Conservation (phyloP, 2,888 invertebrate species). For the Leptopilina myrica region DNA sequence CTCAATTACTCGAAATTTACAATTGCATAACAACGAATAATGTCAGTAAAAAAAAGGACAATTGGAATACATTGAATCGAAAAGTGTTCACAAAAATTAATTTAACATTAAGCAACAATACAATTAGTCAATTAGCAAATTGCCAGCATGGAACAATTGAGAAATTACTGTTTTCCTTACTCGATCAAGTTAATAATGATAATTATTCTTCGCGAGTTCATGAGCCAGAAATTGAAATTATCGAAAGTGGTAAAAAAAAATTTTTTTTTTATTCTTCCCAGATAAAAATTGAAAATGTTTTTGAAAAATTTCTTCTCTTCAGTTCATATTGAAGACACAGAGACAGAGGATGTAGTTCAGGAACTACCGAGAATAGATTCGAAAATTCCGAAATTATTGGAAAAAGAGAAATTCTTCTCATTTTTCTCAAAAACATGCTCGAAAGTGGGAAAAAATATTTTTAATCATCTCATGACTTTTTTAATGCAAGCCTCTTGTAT, state of each 20-base stretch:
- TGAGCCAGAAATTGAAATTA: constrained; percentile 7
- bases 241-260: background rate
- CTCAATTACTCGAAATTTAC: constrained; percentile 18
- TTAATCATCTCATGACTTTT: constrained; percentile 6
- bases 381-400: background rate
- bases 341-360: background rate
- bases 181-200: background rate
- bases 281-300: too few relatives aligned
- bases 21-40: constrained; percentile 16
- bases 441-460: background rate
- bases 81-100: constrained; percentile 68
- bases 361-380: background rate
- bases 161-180: constrained; percentile 10
- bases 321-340: background rate
- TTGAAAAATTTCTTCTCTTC: background rate
- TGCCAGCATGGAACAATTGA: constrained; percentile 28
- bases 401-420: background rate
- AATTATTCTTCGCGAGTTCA: background rate
- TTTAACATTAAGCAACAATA: constrained; percentile 18
- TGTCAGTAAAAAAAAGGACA: constrained; percentile 1
- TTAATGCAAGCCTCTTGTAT: constrained; percentile 41
- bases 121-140: constrained; percentile 25
- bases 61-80: constrained; percentile 66
- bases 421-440: background rate
- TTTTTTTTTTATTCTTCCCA: too few relatives aligned